Evolutionary conservation across 1,140 invertebrate species (phyloP), one percentile per base, ranked within the genome.

Genomic region (Aphidius ervi): DNA sequence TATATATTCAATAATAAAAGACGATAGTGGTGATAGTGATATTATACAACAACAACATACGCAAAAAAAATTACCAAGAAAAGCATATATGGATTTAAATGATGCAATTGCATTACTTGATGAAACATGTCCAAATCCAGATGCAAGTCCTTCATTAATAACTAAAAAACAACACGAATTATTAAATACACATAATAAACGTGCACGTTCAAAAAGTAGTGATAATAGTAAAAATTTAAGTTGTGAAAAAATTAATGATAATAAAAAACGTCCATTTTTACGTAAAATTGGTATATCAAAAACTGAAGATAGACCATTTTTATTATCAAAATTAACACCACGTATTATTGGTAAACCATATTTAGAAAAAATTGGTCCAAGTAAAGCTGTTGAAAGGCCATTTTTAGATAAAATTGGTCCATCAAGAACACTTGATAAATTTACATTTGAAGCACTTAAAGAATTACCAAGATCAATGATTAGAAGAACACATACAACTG

Each of bases 211-310:
- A 4, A 80, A 80, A 62, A 80, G 76, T 57, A 78, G 77, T 56
- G 76, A 78, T 23, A 79, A 78, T 43, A 78, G 77, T 0, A 77
- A 72, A 1, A 78, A 75, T 46, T 78, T 77, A 59, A 77, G 76
- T 49, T 75, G 71, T 64, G 76, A 79, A 52, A 68, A 66, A n/a
- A 56, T 75, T 4, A 75, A 70, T 52, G 75, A 78, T 5, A 68
- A 70, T n/a, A 72, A 72, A 39, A 74, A 70, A 10, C 63, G 76
- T 6, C 76, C 77, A 0, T 80, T 80, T 46, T 59, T 80, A 6
- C 71, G 71, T 47, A 80, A 79, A 62, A 78, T 80, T 48, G 76
- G 77, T 0, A 76, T 75, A 9, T 79, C 77, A 0, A 79, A 72
- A 65, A 80, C 77, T 4, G 77, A 79, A 43, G 78, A 80, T 39